These are phyloP conservation scores for Papilio elwesi DNA, from an alignment of 2,888 invertebrate species.

Conservation along the genomic window DNA sequence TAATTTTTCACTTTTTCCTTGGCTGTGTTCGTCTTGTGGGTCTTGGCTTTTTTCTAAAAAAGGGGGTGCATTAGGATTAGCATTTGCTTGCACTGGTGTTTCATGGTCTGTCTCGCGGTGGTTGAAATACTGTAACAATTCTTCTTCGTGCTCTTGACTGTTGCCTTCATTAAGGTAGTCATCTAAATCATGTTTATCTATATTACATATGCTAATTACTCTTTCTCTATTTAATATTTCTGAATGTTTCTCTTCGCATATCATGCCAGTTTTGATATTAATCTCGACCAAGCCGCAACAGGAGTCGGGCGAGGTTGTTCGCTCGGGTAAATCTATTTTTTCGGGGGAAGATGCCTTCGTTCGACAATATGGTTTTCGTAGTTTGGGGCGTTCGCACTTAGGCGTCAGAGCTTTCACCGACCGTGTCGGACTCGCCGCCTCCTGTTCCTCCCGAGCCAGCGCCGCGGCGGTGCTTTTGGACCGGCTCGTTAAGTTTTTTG, in stretches of 20 bases:
- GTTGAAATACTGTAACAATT: conserved; percentile 92
- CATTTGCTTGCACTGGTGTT: conserved; percentile 51
- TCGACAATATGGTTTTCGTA: conserved; percentile 57
- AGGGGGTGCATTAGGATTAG: conserved; percentile 53
- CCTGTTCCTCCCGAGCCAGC: conserved; percentile 83
- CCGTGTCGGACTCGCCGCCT: conserved; percentile 82
- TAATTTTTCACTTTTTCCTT: conserved; percentile 86
- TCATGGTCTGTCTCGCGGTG: conserved; percentile 72
- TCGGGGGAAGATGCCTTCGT: conserved; percentile 69
- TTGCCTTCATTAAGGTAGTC: conserved; percentile 90
- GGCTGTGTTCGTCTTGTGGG: conserved; percentile 78
- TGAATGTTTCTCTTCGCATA: conserved; percentile 78
- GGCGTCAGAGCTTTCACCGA: conserved; percentile 80
- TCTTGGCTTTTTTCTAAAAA: conserved; percentile 77
- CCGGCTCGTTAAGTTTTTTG: conserved; percentile 84
- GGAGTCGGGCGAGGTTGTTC: conserved; percentile 72
- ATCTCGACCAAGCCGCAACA: conserved; percentile 80
- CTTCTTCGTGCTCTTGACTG: conserved; percentile 93
- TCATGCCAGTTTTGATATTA: conserved; percentile 73
- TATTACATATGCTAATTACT: conserved; percentile 89
- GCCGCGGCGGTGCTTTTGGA: conserved; percentile 84
- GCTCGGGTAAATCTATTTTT: conserved; percentile 63
- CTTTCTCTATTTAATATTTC: conserved; percentile 87
- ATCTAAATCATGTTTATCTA: conserved; percentile 91
- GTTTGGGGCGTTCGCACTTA: conserved; percentile 64